Conservation (phyloP, 2,113 vertebrate genomes). For the Athene noctua region DNA sequence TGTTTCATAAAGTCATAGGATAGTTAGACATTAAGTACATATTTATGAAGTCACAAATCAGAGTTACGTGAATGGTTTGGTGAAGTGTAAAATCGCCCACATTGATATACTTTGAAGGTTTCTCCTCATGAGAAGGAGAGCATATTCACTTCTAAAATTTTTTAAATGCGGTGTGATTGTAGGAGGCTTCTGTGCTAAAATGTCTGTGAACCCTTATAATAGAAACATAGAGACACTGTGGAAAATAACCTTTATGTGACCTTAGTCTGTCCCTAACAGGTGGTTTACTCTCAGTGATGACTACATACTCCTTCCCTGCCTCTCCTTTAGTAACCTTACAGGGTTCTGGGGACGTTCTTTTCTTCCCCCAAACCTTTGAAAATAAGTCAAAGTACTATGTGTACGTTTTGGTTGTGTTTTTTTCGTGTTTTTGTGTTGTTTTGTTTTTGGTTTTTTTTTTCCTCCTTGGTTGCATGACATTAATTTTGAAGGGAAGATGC, state of each 20-base stretch:
- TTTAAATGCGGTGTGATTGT: not conserved
- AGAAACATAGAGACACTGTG: not conserved
- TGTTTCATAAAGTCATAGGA: not conserved
- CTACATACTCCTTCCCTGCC: not conserved
- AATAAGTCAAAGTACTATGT: not conserved
- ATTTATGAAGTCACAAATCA: not conserved
- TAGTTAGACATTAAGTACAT: not conserved
- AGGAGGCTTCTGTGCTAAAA: not conserved
- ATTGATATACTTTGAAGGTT: not conserved
- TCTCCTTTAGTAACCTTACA: not conserved
- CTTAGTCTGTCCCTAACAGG: not conserved
- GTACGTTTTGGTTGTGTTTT: no score
- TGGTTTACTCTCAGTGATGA: not conserved
- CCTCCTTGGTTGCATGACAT: not conserved
- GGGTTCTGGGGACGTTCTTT: not conserved
- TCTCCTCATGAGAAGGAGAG: not conserved
- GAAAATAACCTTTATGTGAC: not conserved
- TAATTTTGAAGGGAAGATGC: not conserved
- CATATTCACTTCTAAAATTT: not conserved
- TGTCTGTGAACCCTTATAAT: not conserved
- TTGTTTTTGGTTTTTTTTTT: not conserved
- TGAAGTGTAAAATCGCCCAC: not conserved
- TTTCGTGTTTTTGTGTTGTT: no score
- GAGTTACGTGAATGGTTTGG: not conserved
- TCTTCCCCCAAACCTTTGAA: not conserved